Conservation (phyloP, 1,140 invertebrate genomes). For the Diorhabda elongata region DNA sequence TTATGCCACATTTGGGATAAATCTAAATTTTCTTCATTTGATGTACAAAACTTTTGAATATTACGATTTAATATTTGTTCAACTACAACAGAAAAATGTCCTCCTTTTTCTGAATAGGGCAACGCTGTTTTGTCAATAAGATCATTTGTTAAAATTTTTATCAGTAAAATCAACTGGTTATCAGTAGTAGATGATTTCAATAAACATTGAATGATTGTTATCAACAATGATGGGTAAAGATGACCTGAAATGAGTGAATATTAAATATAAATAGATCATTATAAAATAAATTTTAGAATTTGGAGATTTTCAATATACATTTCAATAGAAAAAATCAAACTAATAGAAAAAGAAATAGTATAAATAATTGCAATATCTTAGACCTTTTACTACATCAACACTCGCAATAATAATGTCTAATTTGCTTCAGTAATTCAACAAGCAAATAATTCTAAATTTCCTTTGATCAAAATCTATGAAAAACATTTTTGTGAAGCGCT, state of each 20-base stretch:
- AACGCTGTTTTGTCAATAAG: slow-evolving; percentile 39
- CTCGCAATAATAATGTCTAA: too few species aligned
- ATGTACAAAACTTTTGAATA: slow-evolving; percentile 32
- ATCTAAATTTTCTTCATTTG: slow-evolving; percentile 31
- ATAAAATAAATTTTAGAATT: too few species aligned
- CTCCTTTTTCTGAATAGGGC: slow-evolving; percentile 46
- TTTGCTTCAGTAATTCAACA: too few species aligned
- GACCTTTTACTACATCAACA: too few species aligned
- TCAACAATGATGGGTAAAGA: slow-evolving; percentile 52
- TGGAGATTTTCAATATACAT: too few species aligned
- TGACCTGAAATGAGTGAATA: slow-evolving; percentile 45
- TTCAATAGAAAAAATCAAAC: too few species aligned
- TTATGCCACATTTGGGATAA: slow-evolving; percentile 49
- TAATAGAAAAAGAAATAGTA: too few species aligned
- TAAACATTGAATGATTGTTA: slow-evolving; percentile 52
- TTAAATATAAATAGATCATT: too few species aligned
- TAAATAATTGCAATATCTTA: too few species aligned
- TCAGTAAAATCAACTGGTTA: slow-evolving; percentile 52
- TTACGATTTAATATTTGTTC: slow-evolving; percentile 47
- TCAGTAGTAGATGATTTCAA: slow-evolving; percentile 53
- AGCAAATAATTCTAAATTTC: too few species aligned
- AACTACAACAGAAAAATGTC: slow-evolving; percentile 52
- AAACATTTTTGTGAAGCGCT: too few species aligned
- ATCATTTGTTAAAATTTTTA: slow-evolving; percentile 50
- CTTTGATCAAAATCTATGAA: too few species aligned